Evolutionary conservation across 2,113 vertebrate species (phyloP).

Genomic region (Sebastes fasciatus): DNA sequence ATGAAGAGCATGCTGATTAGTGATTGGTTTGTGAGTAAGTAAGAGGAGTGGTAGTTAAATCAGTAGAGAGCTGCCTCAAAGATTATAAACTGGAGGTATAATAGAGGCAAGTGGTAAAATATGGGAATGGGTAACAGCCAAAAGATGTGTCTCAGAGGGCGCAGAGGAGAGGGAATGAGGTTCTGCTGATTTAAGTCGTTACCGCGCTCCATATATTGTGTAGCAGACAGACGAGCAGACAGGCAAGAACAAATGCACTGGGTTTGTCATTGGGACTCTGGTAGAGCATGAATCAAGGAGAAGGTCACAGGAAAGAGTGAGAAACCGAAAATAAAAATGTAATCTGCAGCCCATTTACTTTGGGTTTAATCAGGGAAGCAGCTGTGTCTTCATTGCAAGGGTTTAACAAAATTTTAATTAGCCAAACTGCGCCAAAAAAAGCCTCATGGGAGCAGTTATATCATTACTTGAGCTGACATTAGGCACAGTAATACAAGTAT

Average conservation of each 20-base stretch:
- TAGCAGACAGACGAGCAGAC: neutral
- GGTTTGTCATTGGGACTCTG: slow-evolving; percentile 8
- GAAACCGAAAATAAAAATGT: neutral
- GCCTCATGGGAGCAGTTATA: slow-evolving; percentile 15
- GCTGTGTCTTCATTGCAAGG: slow-evolving; percentile 36
- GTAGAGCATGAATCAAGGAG: neutral
- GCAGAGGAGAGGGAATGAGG: slow-evolving; percentile 3
- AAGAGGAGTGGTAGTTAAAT: neutral
- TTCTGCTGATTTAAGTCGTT: slow-evolving; percentile 30
- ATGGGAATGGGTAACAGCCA: neutral
- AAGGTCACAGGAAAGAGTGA: neutral
- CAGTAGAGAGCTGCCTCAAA: neutral
- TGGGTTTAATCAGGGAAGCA: slow-evolving; percentile 44
- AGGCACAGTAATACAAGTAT: neutral
- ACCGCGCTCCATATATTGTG: slow-evolving; percentile 7
- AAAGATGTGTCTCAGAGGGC: slow-evolving; percentile 18
- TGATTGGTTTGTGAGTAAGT: neutral
- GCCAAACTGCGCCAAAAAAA: slow-evolving; percentile 36
- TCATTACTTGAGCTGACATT: slow-evolving; percentile 16
- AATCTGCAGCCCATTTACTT: slow-evolving; percentile 9
- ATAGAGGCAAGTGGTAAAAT: neutral
- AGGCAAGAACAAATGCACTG: slow-evolving; percentile 9
- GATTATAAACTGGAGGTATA: neutral
- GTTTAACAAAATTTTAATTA: slow-evolving; percentile 45
- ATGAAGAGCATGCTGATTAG: neutral